Base-by-base conservation (phyloP, 1,140 invertebrate species). In the Drosophila bifasciata region DNA sequence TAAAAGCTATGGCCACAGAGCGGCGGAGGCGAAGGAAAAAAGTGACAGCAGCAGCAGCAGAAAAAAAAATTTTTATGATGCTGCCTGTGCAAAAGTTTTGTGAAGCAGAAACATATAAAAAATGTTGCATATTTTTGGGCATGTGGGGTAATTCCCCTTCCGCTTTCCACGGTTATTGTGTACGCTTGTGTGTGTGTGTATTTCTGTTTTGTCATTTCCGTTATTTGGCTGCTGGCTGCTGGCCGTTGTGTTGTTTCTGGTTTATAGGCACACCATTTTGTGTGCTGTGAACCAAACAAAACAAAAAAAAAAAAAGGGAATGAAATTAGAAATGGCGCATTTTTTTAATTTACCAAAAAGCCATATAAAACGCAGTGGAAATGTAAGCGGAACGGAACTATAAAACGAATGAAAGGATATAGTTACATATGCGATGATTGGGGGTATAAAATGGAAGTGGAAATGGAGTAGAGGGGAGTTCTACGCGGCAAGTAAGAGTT, bases 21-120 rank as follows among this genome's bases (percentile, higher is more conserved):
- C 19, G 58, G 43, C 63, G 17, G n/a, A n/a, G n/a, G 52, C 58
- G 60, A 15, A 43, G 48, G 52, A 80, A 79, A 77, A 88, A 86
- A 85, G 73, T 81, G 83, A 81, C 81, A 85, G 77, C 73, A 55
- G 55, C 63, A 85, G 77, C 73, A 55, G 48, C 60, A 85, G 81
- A 83, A 85, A 66, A 84, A 86, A 85, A 77, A 88, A 85, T 81
- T 85, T 36, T 85, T 85, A 85, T 88, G 83, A 81, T 63, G 50
- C 77, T 75, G 72, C 73, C 70, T 74, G 73, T 55, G 71, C 62
- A 76, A 78, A 88, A 83, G 79, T 76, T 86, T 88, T 86, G 83
- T 86, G 81, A 78, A 88, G 81, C 83, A 86, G 81, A 86, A 86
- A 76, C 83, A 88, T 83, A 86, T 86, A 86, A 86, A 86, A 86